Evolutionary conservation across 2,888 invertebrate genomes (phyloP).

Genomic region (Sipha maydis): DNA sequence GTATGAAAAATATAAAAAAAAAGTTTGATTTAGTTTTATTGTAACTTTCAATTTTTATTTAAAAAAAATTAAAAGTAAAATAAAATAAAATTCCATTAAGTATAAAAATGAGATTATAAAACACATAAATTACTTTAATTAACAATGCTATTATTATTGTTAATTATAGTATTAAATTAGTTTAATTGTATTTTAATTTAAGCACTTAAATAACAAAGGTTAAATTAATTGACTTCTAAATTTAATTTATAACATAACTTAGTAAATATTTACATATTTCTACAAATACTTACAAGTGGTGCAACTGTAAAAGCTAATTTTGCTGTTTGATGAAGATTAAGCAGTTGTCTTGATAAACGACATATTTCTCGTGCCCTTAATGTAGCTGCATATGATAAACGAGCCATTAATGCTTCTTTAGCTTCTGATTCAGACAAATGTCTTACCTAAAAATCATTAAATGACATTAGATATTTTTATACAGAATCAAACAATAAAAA

Average conservation of each 20-base stretch:
- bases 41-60: background rate
- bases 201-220: conserved; percentile 4
- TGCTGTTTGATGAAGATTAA: conserved; percentile 55
- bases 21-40: too few species aligned
- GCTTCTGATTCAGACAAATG: conserved; percentile 92
- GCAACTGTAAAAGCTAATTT: conserved; percentile 59
- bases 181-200: background rate
- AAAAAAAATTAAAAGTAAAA: background rate
- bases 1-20: too few species aligned
- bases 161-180: background rate
- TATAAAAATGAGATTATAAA: background rate
- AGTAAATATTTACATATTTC: background rate
- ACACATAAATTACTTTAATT: background rate
- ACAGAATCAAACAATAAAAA: background rate
- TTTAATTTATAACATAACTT: background rate
- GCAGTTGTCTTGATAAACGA: conserved; percentile 52
- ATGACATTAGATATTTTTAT: conserved; percentile 30
- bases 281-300: conserved; percentile 46
- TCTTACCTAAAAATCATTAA: conserved; percentile 71
- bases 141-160: background rate
- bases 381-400: conserved; percentile 94
- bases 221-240: background rate
- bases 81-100: too few species aligned
- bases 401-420: conserved; percentile 89
- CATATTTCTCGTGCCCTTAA: conserved; percentile 70